Evolutionary conservation across 2,797 vertebrate species (phyloP), one percentile per base, ranked within the genome.

Genomic region (Perdix hodgsoniae): DNA sequence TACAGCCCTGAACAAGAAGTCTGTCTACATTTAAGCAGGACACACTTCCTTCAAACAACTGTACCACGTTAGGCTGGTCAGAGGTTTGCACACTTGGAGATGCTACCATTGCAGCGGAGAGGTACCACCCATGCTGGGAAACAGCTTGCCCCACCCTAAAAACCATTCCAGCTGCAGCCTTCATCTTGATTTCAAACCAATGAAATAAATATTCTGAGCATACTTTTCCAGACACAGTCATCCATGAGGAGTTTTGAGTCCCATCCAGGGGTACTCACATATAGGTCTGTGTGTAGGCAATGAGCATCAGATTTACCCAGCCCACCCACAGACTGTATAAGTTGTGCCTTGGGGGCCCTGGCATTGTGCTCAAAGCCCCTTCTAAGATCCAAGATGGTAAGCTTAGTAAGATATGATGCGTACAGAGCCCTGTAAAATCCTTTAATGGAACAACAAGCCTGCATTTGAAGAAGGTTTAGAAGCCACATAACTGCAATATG

Each of bases 331-430:
- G 91, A 81, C 96, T 22, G 13, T 96, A 95, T 22, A 97, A 97
- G 79, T 92, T 93, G 96, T 94, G 96, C 85, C 95, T 95, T 93
- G 86, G 91, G 80, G 91, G 90, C 85, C 95, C 91, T 97, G 96
- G 95, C 95, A 94, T 83, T 91, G 83, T 91, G 93, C 85, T 96
- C 95, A 96, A 96, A 96, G 95, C 56, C 67, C 56, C 75, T 90
- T 91, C 93, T 93, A 96, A 95, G 76, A 86, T 90, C 52, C 69
- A 94, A 23, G n/a, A 83, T 7, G 63, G 90, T 67, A 61, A 69
- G 61, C 87, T 95, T 73, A 81, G 86, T 93, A 96, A 97, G 95
- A 96, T 94, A 40, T 74, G 92, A 97, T 93, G 56, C 92, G 61
- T 69, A 90, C 80, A 85, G 92, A 96, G 91, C 40, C 91, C 91